phyloP scores from a whole-genome alignment of 2,888 invertebrate genomes.

The Amphiduros pacificus region DNA sequence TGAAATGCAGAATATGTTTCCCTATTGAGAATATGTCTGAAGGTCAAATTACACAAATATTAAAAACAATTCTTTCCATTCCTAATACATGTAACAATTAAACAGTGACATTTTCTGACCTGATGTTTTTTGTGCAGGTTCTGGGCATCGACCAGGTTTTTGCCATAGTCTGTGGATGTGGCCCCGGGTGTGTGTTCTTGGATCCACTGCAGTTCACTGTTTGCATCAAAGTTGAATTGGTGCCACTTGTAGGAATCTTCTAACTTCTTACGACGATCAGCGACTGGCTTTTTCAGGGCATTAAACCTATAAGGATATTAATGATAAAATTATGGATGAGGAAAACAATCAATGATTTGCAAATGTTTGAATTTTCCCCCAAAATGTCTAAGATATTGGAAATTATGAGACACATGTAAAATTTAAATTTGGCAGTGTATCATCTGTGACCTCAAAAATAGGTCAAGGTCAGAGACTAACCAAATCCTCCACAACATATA shows the following conservation, averaged over 20 bases:
- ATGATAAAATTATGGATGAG: neutral
- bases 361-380: too few relatives aligned
- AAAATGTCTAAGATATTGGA: too few relatives aligned
- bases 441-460: too few relatives aligned
- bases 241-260: constrained; percentile 89
- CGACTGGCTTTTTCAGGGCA: constrained; percentile 74
- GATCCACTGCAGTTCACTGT: constrained; percentile 93
- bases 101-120: too few relatives aligned
- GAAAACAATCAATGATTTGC: too few relatives aligned
- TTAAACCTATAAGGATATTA: constrained; percentile 63
- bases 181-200: constrained; percentile 84
- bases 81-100: too few relatives aligned
- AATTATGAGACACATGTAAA: too few relatives aligned
- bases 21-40: neutral
- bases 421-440: too few relatives aligned
- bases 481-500: too few relatives aligned
- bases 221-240: constrained; percentile 90
- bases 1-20: constrained; percentile 41
- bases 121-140: constrained; percentile 89
- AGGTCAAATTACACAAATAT: neutral
- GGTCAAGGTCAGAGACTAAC: too few relatives aligned
- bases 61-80: too few relatives aligned
- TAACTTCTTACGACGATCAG: constrained; percentile 73
- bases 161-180: constrained; percentile 71
- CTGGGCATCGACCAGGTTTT: constrained; percentile 89